Base-by-base conservation (phyloP, 1,140 invertebrate species). In the Dendroctonus valens region DNA sequence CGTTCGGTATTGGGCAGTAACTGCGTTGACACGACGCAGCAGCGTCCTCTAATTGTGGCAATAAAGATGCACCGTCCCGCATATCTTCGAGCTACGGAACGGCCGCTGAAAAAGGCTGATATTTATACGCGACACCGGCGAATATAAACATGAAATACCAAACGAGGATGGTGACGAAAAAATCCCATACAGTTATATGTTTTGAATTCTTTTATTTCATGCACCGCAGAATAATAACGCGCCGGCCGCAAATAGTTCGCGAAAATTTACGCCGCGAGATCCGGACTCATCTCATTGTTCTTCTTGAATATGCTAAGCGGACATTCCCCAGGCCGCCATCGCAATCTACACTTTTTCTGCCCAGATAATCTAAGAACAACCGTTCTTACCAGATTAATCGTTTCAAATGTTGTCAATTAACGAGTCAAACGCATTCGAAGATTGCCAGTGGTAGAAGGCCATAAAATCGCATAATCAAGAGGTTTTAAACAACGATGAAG, bases 91-190 rank as follows among this genome's bases (percentile, higher is more conserved):
- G 51, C 57, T 48, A 65, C 68, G 46, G 59, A 65, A 62, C 67
- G 70, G 61, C 59, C 61, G 59, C 57, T 64, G 52, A 67, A 69
- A 71, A 71, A 69, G 65, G 65, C 41, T 50, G 64, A 69, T 72
- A 72, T 72, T 72, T 72, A 72, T 72, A 63, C 60, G 68, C 54
- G 71, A 68, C 69, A 69, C 66, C 48, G 63, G 48, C 65, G 75
- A 71, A 77, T 77, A 75, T 77, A 77, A 76, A 76, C 76, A 77
- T 75, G 75, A 75, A 76, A 76, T 74, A 75, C 75, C 76, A 72
- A 71, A 60, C 71, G 68, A 73, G 69, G 68, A 67, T 68, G 72
- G 69, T 75, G 75, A 75, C 74, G 72, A 75, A 77, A 77, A 77
- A 77, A 75, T 76, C 69, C 72, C 73, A 73, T 72, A 75, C 73